Percentiles rank a stretch among this genome's conserved stretches.
Conservation (phyloP, 1,140 invertebrate genomes). For the Lasaia peninsularis region DNA sequence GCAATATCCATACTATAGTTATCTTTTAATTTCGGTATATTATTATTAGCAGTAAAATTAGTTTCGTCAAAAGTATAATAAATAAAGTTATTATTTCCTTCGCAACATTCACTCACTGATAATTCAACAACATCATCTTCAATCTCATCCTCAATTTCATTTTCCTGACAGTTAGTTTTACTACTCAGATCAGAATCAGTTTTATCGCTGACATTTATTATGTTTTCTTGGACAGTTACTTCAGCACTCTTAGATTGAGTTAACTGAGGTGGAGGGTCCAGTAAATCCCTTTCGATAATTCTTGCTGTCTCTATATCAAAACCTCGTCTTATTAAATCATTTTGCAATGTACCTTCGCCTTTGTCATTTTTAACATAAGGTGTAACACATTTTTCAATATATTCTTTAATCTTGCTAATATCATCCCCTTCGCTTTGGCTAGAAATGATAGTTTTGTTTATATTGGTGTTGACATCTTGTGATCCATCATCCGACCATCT, state of each 20-base stretch:
- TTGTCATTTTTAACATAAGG: constrained; percentile 14
- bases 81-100: constrained; percentile 51
- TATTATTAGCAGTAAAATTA: constrained; percentile 23
- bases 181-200: constrained; percentile 32
- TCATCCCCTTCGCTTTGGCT: constrained; percentile 45
- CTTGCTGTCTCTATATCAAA: constrained; percentile 65
- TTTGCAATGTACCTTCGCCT: constrained; percentile 41
- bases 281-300: constrained; percentile 63
- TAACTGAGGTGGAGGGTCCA: constrained; percentile 35
- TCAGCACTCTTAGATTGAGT: constrained; percentile 23
- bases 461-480: constrained; percentile 42
- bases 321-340: constrained; percentile 58
- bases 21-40: constrained; percentile 52
- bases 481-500: constrained; percentile 61
- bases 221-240: not conserved
- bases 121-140: constrained; percentile 49
- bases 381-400: constrained; percentile 42
- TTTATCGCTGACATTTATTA: constrained; percentile 23
- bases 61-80: constrained; percentile 35
- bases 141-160: constrained; percentile 34
- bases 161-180: constrained; percentile 29
- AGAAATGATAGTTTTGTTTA: constrained; percentile 16
- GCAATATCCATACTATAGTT: constrained; percentile 62
- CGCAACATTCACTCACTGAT: constrained; percentile 47
- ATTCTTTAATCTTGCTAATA: constrained; percentile 57